These are phyloP conservation scores for Sus scrofa DNA, from an alignment of 2,113 vertebrate species.

Conservation along the genomic window DNA sequence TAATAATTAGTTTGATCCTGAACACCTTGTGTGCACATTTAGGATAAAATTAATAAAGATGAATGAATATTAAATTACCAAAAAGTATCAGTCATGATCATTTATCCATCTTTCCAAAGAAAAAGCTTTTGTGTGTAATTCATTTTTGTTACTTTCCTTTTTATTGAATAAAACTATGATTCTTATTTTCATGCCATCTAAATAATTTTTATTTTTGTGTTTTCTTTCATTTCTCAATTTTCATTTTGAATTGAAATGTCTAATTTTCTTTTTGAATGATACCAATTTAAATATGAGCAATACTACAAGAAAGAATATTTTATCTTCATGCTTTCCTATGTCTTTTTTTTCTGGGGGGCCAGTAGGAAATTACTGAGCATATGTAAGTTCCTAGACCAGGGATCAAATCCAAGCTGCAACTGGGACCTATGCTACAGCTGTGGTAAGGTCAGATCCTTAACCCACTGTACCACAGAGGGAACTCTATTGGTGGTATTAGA, in stretches of 20 bases:
- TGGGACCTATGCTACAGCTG: too few species aligned
- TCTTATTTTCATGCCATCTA: neutral
- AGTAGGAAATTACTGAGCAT: too few species aligned
- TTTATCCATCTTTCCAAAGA: neutral
- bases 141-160: neutral
- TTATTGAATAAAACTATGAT: neutral
- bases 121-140: neutral
- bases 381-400: too few species aligned
- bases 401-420: too few species aligned
- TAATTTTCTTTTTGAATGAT: neutral
- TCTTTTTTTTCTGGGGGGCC: too few species aligned
- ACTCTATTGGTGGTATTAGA: neutral
- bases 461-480: too few species aligned
- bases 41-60: neutral
- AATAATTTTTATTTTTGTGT: neutral
- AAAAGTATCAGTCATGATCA: neutral
- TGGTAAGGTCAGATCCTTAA: too few species aligned
- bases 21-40: neutral
- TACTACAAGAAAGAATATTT: neutral
- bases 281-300: neutral
- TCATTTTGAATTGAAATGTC: neutral
- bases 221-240: neutral
- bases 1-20: neutral
- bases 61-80: neutral
- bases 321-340: neutral